Percentiles rank a stretch among this genome's conserved stretches.
phyloP scores from a whole-genome alignment of 1,140 invertebrate genomes.

The Trissolcus basalis region DNA sequence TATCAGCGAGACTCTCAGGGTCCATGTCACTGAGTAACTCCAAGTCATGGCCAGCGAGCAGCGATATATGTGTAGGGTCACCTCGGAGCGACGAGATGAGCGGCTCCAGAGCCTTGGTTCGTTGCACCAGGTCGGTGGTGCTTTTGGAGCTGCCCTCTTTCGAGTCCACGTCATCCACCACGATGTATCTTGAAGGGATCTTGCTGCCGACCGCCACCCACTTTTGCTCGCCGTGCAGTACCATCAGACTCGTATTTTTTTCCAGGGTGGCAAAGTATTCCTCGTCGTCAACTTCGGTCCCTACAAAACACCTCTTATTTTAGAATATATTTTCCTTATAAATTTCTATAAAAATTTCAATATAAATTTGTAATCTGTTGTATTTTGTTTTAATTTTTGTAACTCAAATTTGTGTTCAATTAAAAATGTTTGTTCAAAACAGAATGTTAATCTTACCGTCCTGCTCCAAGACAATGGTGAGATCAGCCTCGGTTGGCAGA shows the following conservation, averaged over 20 bases:
- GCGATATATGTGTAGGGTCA: slow-evolving; percentile 86
- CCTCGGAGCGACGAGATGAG: slow-evolving; percentile 85
- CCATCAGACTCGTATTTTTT: slow-evolving; percentile 87
- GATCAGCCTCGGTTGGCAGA: slow-evolving; percentile 75
- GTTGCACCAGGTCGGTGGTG: slow-evolving; percentile 71
- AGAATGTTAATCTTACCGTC: slow-evolving; percentile 81
- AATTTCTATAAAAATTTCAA: too few relatives aligned
- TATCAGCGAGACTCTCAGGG: slow-evolving; percentile 86
- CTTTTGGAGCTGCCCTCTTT: slow-evolving; percentile 75
- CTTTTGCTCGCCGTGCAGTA: slow-evolving; percentile 83
- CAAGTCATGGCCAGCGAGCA: slow-evolving; percentile 86
- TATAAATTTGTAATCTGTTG: too few relatives aligned
- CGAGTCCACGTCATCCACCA: slow-evolving; percentile 81
- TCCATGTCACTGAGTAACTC: slow-evolving; percentile 90
- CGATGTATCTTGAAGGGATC: slow-evolving; percentile 77
- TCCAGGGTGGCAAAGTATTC: slow-evolving; percentile 91
- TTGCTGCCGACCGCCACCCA: slow-evolving; percentile 78
- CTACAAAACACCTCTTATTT: slow-evolving; percentile 47
- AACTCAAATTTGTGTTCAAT: too few relatives aligned
- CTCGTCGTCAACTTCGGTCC: slow-evolving; percentile 91
- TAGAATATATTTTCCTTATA: too few relatives aligned
- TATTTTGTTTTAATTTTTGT: too few relatives aligned
- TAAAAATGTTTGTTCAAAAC: too few relatives aligned
- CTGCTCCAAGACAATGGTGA: slow-evolving; percentile 87
- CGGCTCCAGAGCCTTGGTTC: slow-evolving; percentile 71